phyloP scores from a whole-genome alignment of 2,797 vertebrate species.

The Aselliscus stoliczkanus region DNA sequence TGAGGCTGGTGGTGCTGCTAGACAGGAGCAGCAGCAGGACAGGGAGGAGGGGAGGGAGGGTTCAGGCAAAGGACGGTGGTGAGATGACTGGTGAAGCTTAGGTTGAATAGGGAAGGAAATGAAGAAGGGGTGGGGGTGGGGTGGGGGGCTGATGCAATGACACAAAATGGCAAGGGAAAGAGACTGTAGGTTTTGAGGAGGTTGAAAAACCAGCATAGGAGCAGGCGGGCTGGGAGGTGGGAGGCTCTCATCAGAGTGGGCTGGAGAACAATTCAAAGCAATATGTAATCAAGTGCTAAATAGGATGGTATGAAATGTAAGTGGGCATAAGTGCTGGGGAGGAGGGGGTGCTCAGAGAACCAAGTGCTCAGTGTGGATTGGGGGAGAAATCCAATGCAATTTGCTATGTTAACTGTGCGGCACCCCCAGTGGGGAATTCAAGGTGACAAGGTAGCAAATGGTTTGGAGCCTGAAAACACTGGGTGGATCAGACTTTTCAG shows the following conservation, averaged over 20 bases:
- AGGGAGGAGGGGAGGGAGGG: background rate
- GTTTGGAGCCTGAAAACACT: background rate
- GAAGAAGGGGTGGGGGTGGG: background rate
- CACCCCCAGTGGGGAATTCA: background rate
- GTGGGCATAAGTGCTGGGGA: slow-evolving; percentile 24
- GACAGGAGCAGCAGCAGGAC: background rate
- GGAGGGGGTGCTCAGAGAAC: background rate
- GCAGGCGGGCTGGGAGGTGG: slow-evolving; percentile 16
- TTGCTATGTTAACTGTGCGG: background rate
- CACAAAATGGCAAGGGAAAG: slow-evolving; percentile 4
- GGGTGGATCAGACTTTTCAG: background rate
- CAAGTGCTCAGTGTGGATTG: background rate
- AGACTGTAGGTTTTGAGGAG: slow-evolving; percentile 24
- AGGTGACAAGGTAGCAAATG: background rate
- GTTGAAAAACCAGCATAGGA: slow-evolving; percentile 31
- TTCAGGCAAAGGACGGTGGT: background rate
- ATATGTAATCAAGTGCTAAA: slow-evolving; percentile 51
- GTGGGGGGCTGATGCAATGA: background rate
- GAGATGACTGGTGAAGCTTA: background rate
- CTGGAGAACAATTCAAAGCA: slow-evolving; percentile 42
- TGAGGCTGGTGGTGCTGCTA: background rate
- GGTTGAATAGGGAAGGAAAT: background rate
- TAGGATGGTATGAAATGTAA: background rate
- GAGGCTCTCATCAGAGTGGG: slow-evolving; percentile 44
- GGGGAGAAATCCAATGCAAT: background rate